Evolutionary conservation across 2,797 vertebrate genomes (phyloP).

Genomic region (Urocyon cinereoargenteus): DNA sequence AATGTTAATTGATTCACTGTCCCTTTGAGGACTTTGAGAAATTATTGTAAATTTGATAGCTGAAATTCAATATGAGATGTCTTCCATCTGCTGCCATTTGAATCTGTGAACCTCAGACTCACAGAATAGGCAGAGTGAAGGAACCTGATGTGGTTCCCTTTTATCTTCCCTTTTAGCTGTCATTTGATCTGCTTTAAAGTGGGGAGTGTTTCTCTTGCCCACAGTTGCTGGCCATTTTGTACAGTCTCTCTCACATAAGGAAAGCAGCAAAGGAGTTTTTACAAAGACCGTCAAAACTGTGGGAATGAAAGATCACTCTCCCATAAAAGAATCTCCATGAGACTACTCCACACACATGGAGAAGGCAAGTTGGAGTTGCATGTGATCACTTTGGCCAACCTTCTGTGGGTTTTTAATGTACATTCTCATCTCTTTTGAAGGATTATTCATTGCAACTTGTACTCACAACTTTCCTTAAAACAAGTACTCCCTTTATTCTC

Average conservation of each 20-base stretch:
- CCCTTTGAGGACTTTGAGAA: slow-evolving; percentile 52
- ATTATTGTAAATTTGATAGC: slow-evolving; percentile 57
- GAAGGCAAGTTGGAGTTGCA: background rate
- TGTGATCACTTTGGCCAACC: background rate
- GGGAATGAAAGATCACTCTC: background rate
- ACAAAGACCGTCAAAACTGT: background rate
- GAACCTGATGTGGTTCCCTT: background rate
- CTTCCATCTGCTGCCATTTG: slow-evolving; percentile 44
- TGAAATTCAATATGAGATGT: slow-evolving; percentile 56
- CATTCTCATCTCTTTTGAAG: slow-evolving; percentile 34
- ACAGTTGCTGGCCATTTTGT: background rate
- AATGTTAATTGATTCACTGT: slow-evolving; percentile 38
- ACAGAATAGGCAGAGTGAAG: slow-evolving; percentile 60
- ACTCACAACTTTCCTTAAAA: slow-evolving; percentile 41
- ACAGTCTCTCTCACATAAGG: background rate
- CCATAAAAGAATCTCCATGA: background rate
- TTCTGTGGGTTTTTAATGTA: background rate
- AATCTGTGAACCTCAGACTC: slow-evolving; percentile 30
- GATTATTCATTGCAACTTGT: slow-evolving; percentile 10
- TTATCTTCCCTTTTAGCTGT: background rate
- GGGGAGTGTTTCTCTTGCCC: slow-evolving; percentile 11
- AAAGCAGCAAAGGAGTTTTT: slow-evolving; percentile 30
- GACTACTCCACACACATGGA: background rate
- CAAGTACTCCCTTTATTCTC: slow-evolving; percentile 39
- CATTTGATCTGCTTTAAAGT: background rate